These are phyloP conservation scores for Drosophila neocordata DNA, from an alignment of 1,140 invertebrate genomes.

Conservation along the genomic window DNA sequence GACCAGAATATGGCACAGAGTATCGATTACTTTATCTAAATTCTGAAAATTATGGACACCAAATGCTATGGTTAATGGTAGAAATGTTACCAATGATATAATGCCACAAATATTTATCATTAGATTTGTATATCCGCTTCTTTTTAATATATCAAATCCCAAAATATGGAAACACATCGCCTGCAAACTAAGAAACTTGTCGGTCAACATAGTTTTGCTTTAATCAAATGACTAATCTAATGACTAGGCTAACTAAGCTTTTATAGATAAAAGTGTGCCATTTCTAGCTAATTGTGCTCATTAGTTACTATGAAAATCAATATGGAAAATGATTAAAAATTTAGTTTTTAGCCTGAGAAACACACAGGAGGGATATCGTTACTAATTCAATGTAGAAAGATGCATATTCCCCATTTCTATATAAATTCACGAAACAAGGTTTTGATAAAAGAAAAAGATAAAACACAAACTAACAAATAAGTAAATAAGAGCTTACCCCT, in stretches of 20 bases:
- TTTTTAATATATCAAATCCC: conserved; percentile 36
- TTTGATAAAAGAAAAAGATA: conserved; percentile 31
- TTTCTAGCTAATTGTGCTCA: not conserved
- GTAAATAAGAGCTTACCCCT: conserved; percentile 16
- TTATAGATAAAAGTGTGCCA: not conserved
- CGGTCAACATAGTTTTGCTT: conserved; percentile 38
- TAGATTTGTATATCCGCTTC: not conserved
- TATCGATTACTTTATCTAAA: conserved; percentile 38
- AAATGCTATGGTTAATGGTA: conserved; percentile 45
- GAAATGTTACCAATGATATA: conserved; percentile 30
- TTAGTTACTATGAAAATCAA: conserved; percentile 8
- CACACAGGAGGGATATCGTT: not conserved
- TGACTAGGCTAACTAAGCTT: not conserved
- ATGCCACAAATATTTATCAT: conserved; percentile 28
- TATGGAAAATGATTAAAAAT: not conserved
- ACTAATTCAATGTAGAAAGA: not conserved
- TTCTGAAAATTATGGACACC: conserved; percentile 35
- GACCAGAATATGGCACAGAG: conserved; percentile 41
- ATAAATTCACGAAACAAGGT: conserved; percentile 27
- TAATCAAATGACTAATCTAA: not conserved
- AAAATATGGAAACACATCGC: conserved; percentile 37
- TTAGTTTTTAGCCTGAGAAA: not conserved
- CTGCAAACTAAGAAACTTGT: conserved; percentile 48
- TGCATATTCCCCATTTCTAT: conserved; percentile 20
- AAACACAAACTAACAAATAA: not conserved